These are phyloP conservation scores for Periparus ater DNA, from an alignment of 2,797 vertebrate species.

Conservation along the genomic window DNA sequence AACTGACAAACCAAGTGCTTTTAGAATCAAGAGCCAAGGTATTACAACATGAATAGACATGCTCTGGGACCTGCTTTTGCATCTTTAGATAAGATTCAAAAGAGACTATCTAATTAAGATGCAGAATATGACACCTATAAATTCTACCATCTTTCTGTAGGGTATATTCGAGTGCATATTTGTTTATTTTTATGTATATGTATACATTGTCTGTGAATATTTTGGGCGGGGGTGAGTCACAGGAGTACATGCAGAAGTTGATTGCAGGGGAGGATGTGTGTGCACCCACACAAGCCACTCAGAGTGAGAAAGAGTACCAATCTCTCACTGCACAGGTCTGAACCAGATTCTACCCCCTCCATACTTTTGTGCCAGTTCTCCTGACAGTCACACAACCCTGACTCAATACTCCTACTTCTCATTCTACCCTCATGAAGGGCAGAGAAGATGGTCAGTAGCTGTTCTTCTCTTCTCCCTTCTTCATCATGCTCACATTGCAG, in stretches of 20 bases:
- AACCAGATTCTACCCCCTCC: not conserved
- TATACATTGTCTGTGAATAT: not conserved
- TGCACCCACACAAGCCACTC: not conserved
- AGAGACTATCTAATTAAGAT: not conserved
- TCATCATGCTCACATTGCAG: not conserved
- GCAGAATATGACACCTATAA: not conserved
- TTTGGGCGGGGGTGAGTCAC: not conserved
- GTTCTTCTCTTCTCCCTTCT: not conserved
- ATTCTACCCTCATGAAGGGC: not conserved
- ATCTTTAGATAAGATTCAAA: not conserved
- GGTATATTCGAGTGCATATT: not conserved
- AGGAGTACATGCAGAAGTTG: not conserved
- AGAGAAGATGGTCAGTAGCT: not conserved
- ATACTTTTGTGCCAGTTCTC: not conserved
- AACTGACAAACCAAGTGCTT: not conserved
- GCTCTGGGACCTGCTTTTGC: not conserved
- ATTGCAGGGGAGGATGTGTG: not conserved
- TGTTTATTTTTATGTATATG: not conserved
- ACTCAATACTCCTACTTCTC: slow-evolving; percentile 12
- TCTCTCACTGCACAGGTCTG: not conserved
- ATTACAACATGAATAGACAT: not conserved
- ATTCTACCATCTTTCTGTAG: not conserved
- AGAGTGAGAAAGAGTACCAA: not conserved
- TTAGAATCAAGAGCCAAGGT: not conserved
- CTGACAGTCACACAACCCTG: not conserved